Evolutionary conservation across 2,113 vertebrate genomes (phyloP).

Genomic region (Bubo scandiacus): DNA sequence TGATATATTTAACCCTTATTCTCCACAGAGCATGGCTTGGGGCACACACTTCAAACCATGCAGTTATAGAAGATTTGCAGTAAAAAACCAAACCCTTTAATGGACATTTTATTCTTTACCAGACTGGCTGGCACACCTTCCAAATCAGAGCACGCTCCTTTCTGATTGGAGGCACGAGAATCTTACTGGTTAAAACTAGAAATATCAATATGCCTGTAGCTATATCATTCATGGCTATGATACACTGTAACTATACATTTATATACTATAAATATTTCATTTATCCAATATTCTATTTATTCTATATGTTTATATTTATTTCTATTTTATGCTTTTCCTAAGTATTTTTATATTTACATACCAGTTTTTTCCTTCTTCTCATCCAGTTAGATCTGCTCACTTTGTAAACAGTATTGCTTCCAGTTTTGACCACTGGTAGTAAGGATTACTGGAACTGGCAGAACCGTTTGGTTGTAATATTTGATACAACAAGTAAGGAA

Average conservation of each 20-base stretch:
- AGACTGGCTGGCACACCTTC: background rate
- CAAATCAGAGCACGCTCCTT: background rate
- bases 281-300: background rate
- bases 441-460: background rate
- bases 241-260: fast-evolving
- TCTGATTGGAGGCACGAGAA: fast-evolving
- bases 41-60: fast-evolving
- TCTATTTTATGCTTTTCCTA: background rate
- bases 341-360: background rate
- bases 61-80: background rate
- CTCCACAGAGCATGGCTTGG: background rate
- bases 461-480: background rate
- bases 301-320: background rate
- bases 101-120: background rate
- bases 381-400: background rate
- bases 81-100: background rate
- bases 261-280: background rate
- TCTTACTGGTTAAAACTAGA: background rate
- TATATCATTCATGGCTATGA: background rate
- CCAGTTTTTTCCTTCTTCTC: background rate
- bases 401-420: background rate
- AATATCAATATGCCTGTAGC: background rate
- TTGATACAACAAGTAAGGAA: background rate
- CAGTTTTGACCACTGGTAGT: background rate
- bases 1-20: background rate